Evolutionary conservation across 2,113 vertebrate genomes (phyloP).

Genomic region (Hemiscyllium ocellatum): DNA sequence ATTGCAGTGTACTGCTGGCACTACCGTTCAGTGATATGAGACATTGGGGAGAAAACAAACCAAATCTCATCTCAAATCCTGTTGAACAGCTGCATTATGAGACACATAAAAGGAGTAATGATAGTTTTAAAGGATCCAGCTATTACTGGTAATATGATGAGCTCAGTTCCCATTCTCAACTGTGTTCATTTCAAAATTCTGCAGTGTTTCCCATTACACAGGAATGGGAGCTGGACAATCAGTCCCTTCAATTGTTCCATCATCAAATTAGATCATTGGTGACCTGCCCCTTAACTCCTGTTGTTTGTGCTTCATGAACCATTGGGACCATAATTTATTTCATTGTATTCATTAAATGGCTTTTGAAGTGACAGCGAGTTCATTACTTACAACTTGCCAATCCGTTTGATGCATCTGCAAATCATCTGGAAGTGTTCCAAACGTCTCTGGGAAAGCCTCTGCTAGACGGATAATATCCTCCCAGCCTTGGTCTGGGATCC

Average conservation of each 20-base stretch:
- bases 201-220: neutral
- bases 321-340: neutral
- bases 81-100: neutral
- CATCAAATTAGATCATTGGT: neutral
- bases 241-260: neutral
- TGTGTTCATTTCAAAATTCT: neutral
- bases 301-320: neutral
- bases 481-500: slow-evolving; percentile 89
- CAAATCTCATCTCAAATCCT: neutral
- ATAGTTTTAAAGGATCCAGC: neutral
- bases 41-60: neutral
- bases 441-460: slow-evolving; percentile 67
- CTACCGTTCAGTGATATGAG: neutral
- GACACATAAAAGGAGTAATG: neutral
- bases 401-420: slow-evolving; percentile 57
- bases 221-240: neutral
- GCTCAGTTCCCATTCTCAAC: neutral
- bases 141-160: neutral
- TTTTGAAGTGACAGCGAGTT: neutral
- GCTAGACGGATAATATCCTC: slow-evolving; percentile 78
- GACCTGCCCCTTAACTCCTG: neutral
- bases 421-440: slow-evolving; percentile 71
- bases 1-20: neutral
- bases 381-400: slow-evolving; percentile 74
- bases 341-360: neutral